These are phyloP conservation scores for Therioaphis trifolii DNA, from an alignment of 2,888 invertebrate species.

Conservation along the genomic window DNA sequence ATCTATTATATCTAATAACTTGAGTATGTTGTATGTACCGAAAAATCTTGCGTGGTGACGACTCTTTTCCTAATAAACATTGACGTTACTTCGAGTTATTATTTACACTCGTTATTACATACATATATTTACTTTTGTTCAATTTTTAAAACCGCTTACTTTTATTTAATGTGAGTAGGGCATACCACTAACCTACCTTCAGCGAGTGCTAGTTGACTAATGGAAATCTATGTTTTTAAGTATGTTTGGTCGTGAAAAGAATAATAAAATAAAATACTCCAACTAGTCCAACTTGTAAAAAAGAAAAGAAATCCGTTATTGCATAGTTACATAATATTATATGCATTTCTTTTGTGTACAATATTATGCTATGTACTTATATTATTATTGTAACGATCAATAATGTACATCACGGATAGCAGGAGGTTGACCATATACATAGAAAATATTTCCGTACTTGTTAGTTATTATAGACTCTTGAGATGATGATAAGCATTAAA, in stretches of 20 bases:
- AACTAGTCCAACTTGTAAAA: neutral
- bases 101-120: neutral
- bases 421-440: too few relatives aligned
- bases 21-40: too few relatives aligned
- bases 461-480: neutral
- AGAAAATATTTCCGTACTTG: neutral
- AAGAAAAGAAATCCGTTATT: slow-evolving; percentile 9
- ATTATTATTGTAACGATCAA: neutral
- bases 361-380: too few relatives aligned
- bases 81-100: too few relatives aligned
- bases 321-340: neutral
- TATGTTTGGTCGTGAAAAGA: slow-evolving; percentile 1
- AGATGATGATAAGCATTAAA: neutral
- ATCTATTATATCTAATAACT: too few relatives aligned
- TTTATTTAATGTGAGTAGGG: neutral
- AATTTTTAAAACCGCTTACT: neutral
- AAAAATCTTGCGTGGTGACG: too few relatives aligned
- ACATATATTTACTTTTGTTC: neutral
- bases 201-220: slow-evolving; percentile 4
- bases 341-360: slow-evolving; percentile 34
- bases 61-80: neutral
- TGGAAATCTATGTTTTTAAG: neutral
- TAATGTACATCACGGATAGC: neutral
- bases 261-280: neutral
- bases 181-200: slow-evolving; percentile 31